Conservation (phyloP, 2,797 vertebrate genomes). For the Dicrostonyx torquatus region DNA sequence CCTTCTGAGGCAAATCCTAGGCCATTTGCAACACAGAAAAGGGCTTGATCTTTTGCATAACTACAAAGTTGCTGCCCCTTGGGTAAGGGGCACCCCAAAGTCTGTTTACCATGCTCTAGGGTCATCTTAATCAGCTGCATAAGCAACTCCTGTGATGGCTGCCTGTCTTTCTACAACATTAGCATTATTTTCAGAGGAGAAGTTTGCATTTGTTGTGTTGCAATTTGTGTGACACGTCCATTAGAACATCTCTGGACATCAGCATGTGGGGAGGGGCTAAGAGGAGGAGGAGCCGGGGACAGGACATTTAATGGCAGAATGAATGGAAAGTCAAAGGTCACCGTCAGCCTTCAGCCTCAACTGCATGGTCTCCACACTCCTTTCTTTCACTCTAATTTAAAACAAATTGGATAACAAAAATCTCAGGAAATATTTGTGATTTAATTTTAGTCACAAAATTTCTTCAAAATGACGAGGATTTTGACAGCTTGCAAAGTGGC, state of each 20-base stretch:
- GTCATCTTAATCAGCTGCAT: slow-evolving; percentile 56
- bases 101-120: not conserved
- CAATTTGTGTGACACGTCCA: slow-evolving; percentile 59
- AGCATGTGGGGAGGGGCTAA: slow-evolving; percentile 72
- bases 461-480: slow-evolving; percentile 91
- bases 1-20: not conserved
- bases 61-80: slow-evolving; percentile 38
- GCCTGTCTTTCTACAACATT: slow-evolving; percentile 60
- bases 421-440: slow-evolving; percentile 65
- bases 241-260: slow-evolving; percentile 73
- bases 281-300: slow-evolving; percentile 82
- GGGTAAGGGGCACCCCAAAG: not conserved
- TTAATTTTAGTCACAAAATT: slow-evolving; percentile 62
- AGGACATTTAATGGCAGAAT: slow-evolving; percentile 82
- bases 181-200: slow-evolving; percentile 72
- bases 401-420: not conserved
- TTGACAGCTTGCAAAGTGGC: slow-evolving; percentile 89
- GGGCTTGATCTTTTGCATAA: slow-evolving; percentile 36
- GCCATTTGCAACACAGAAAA: not conserved
- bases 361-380: slow-evolving; percentile 16
- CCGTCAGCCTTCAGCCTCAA: slow-evolving; percentile 44
- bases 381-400: slow-evolving; percentile 63
- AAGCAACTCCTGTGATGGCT: slow-evolving; percentile 67
- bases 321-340: slow-evolving; percentile 76
- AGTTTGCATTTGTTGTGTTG: slow-evolving; percentile 74